A percentile compares a stretch with the other conserved stretches of the same genome.
Evolutionary conservation across 1,140 invertebrate species (phyloP).

Genomic region (Parapsyche elsis): DNA sequence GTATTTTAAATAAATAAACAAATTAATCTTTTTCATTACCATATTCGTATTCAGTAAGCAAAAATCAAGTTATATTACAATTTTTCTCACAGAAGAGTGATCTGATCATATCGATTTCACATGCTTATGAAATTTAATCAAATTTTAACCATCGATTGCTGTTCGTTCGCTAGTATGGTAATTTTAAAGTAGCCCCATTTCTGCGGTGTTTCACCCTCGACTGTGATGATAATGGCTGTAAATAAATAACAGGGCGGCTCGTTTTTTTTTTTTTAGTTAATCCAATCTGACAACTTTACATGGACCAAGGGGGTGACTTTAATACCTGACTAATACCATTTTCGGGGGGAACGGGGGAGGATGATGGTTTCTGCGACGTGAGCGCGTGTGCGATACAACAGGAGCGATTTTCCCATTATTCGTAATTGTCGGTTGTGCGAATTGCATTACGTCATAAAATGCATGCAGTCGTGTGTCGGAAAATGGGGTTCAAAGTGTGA

Average conservation of each 20-base stretch:
- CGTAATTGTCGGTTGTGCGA: constrained; percentile 13
- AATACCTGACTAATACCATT: constrained; percentile 44
- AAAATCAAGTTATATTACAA: no score
- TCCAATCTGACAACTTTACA: constrained; percentile 48
- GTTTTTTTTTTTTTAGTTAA: constrained; percentile 37
- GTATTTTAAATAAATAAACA: no score
- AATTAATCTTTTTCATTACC: no score
- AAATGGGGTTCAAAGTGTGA: no score
- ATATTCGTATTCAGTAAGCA: no score
- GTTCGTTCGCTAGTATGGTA: not conserved
- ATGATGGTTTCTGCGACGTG: not conserved
- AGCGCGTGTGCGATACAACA: not conserved
- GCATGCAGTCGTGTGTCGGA: not conserved
- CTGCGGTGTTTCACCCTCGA: constrained; percentile 16
- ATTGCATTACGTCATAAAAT: not conserved
- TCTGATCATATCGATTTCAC: no score
- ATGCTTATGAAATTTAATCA: not conserved
- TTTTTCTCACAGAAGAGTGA: no score
- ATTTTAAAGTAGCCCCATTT: constrained; percentile 19
- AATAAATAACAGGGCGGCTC: constrained; percentile 45
- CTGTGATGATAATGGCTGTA: constrained; percentile 44
- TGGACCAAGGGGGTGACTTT: constrained; percentile 36
- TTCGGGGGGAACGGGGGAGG: constrained; percentile 4
- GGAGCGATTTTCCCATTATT: constrained; percentile 1
- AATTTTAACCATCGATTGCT: not conserved